phyloP scores from a whole-genome alignment of 2,113 vertebrate species.

The Silurus meridionalis region DNA sequence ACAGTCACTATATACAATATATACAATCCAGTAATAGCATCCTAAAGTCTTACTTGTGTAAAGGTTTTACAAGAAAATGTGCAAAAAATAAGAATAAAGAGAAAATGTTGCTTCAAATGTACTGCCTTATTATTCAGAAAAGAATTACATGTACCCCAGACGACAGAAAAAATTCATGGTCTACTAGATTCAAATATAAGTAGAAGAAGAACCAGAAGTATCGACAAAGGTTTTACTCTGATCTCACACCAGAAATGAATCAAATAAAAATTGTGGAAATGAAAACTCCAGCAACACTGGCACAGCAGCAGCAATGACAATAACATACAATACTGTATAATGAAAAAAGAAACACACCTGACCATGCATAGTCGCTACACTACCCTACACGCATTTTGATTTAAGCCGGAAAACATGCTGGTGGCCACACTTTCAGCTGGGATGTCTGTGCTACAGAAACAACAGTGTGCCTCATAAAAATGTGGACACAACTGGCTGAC shows the following conservation, averaged over 20 bases:
- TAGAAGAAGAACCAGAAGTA: neutral
- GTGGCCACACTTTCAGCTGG: neutral
- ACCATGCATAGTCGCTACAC: neutral
- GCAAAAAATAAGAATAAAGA: neutral
- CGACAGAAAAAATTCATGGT: neutral
- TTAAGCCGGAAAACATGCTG: neutral
- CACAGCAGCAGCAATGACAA: neutral
- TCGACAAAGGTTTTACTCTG: neutral
- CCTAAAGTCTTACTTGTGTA: neutral
- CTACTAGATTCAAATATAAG: neutral
- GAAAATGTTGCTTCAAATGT: neutral
- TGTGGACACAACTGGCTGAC: conserved; percentile 3
- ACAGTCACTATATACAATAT: conserved; percentile 45
- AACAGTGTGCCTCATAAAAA: conserved; percentile 4
- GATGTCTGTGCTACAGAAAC: neutral
- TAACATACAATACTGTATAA: neutral
- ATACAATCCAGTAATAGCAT: neutral
- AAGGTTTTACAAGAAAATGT: neutral
- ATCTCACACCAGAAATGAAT: neutral
- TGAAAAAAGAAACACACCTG: neutral
- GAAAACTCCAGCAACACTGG: neutral
- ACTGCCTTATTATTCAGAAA: neutral
- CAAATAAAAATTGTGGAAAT: neutral
- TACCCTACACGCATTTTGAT: neutral
- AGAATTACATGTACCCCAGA: neutral